Conservation (phyloP, 2,797 vertebrate genomes). For the Pseudomugil gertrudae region DNA sequence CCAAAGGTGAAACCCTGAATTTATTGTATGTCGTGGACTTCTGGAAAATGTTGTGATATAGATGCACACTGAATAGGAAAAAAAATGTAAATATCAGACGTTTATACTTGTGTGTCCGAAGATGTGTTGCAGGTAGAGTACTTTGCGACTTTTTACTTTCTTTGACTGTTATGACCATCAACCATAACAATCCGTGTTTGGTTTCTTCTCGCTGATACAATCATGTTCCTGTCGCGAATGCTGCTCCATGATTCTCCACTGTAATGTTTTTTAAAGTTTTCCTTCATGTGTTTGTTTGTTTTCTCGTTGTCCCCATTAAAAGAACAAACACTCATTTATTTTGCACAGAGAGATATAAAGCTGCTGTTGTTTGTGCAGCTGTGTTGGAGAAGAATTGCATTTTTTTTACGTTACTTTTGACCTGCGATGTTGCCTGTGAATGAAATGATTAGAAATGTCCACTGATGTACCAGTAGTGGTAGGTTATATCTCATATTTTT, state of each 20-base stretch:
- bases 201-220: constrained; percentile 57
- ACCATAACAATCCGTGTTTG: constrained; percentile 59
- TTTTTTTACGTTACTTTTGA: constrained; percentile 60
- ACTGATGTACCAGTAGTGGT: constrained; percentile 24
- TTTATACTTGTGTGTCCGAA: constrained; percentile 83
- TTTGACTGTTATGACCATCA: constrained; percentile 83
- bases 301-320: constrained; percentile 15
- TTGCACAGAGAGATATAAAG: constrained; percentile 22
- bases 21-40: constrained; percentile 83
- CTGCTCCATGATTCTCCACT: constrained; percentile 65
- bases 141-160: constrained; percentile 76
- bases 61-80: constrained; percentile 80
- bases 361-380: constrained; percentile 40
- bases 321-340: constrained; percentile 28
- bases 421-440: constrained; percentile 35
- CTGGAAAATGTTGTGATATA: constrained; percentile 82
- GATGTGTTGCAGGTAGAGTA: constrained; percentile 76
- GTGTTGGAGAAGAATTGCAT: constrained; percentile 38
- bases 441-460: constrained; percentile 22
- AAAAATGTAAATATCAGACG: constrained; percentile 81
- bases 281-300: constrained; percentile 1
- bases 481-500: constrained; percentile 37
- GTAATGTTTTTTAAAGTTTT: constrained; percentile 19
- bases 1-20: constrained; percentile 87
- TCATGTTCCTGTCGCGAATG: constrained; percentile 64